A percentile compares a stretch with the other conserved stretches of the same genome.
Conservation (phyloP, 1,140 invertebrate genomes). For the Zaprionus lachaisei region DNA sequence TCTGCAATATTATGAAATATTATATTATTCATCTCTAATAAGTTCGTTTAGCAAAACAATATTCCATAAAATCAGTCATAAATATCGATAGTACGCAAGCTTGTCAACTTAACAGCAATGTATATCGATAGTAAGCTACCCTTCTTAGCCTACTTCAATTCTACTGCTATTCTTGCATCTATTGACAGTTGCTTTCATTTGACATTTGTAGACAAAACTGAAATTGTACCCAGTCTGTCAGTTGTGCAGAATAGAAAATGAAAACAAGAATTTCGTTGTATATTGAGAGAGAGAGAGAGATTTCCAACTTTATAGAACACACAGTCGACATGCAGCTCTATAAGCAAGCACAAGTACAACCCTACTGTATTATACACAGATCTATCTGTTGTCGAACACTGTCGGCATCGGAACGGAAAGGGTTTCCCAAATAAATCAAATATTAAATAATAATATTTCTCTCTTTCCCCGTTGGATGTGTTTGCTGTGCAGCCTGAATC, state of each 20-base stretch:
- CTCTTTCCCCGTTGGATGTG: not conserved
- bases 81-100: not conserved
- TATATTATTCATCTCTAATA: too few relatives aligned
- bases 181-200: not conserved
- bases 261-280: not conserved
- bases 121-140: not conserved
- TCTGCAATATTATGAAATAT: too few relatives aligned
- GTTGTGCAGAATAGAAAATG: not conserved
- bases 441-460: not conserved
- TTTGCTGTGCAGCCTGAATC: constrained; percentile 28
- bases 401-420: constrained; percentile 19
- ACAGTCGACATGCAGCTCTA: constrained; percentile 22
- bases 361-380: constrained; percentile 6
- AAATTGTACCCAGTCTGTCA: not conserved
- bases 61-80: not conserved
- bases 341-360: not conserved
- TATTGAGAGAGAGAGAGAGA: constrained; percentile 10
- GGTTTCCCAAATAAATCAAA: constrained; percentile 10
- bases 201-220: not conserved
- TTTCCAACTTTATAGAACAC: not conserved
- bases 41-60: not conserved
- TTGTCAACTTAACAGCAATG: not conserved
- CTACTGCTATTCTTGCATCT: not conserved
- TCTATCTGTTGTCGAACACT: constrained; percentile 15
- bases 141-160: not conserved